Evolutionary conservation across 92 coral and sea anemone species (phyloP).

Genomic region (Muricea muricata): DNA sequence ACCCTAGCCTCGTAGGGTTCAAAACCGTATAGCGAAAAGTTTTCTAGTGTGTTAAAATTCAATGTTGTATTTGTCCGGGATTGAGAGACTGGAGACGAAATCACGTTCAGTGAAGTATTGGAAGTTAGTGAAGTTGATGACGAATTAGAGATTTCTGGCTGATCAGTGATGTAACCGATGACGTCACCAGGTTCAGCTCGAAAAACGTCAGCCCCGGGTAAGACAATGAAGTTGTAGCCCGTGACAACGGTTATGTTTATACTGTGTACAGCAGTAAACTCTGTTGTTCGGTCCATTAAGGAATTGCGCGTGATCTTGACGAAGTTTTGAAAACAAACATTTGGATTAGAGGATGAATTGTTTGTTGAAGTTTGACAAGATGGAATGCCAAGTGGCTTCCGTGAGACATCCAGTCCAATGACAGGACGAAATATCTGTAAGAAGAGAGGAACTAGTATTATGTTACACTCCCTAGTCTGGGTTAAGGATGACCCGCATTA

Average conservation of each 20-base stretch:
- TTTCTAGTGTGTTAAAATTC: not conserved
- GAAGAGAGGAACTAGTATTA: too few species aligned
- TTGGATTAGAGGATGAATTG: not conserved
- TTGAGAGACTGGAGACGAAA: not conserved
- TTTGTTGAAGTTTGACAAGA: not conserved
- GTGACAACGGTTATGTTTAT: not conserved
- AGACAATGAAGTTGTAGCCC: slow-evolving; percentile 13
- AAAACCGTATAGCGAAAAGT: slow-evolving; percentile 23
- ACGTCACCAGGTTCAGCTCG: slow-evolving; percentile 3
- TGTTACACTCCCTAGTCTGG: too few species aligned
- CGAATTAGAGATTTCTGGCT: not conserved
- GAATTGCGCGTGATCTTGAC: not conserved
- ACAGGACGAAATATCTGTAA: slow-evolving; percentile 1
- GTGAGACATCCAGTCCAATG: not conserved
- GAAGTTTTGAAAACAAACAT: slow-evolving; percentile 12
- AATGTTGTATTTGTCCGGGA: not conserved
- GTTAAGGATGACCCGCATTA: too few species aligned
- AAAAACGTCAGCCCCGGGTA: not conserved
- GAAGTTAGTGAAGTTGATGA: not conserved
- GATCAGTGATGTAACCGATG: not conserved
- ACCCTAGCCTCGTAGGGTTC: slow-evolving; percentile 12
- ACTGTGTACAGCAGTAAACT: slow-evolving; percentile 2
- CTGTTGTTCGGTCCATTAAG: not conserved
- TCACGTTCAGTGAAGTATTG: not conserved
- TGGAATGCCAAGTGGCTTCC: not conserved